These are phyloP conservation scores for Habroteleia sp. DNA, from an alignment of 2,888 invertebrate species.

Conservation along the genomic window DNA sequence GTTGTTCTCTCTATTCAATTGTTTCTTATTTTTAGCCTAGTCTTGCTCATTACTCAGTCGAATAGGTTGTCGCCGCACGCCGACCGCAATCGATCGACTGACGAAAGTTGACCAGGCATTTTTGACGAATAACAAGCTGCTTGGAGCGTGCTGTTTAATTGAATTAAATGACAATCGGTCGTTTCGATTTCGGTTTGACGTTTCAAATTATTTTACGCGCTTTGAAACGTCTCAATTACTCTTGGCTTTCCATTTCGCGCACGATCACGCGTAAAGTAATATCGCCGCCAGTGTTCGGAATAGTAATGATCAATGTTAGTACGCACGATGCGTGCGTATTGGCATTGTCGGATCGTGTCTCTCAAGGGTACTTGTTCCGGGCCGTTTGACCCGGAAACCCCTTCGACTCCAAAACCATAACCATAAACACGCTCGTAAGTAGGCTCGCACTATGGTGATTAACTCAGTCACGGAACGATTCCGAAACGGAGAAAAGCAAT, in stretches of 20 bases:
- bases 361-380: slow-evolving; percentile 54
- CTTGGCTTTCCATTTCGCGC: slow-evolving; percentile 14
- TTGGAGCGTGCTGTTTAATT: too few relatives aligned
- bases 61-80: too few relatives aligned
- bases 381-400: slow-evolving; percentile 45
- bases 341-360: slow-evolving; percentile 36
- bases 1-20: too few relatives aligned
- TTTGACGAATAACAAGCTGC: too few relatives aligned
- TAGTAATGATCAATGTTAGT: too few relatives aligned
- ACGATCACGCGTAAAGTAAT: slow-evolving; percentile 23
- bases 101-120: too few relatives aligned
- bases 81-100: too few relatives aligned
- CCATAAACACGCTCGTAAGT: slow-evolving; percentile 60
- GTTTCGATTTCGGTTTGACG: too few relatives aligned
- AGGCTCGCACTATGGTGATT: slow-evolving; percentile 52
- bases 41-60: too few relatives aligned
- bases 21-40: too few relatives aligned
- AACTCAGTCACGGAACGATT: slow-evolving; percentile 60
- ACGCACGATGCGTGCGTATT: slow-evolving; percentile 12
- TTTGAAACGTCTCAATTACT: not conserved
- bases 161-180: too few relatives aligned
- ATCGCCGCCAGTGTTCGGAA: slow-evolving; percentile 8
- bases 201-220: not conserved
- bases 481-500: slow-evolving; percentile 49
- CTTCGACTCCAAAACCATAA: slow-evolving; percentile 44